These are phyloP conservation scores for Caenorhabditis tropicalis DNA, from an alignment of 1,140 invertebrate genomes.

Conservation along the genomic window DNA sequence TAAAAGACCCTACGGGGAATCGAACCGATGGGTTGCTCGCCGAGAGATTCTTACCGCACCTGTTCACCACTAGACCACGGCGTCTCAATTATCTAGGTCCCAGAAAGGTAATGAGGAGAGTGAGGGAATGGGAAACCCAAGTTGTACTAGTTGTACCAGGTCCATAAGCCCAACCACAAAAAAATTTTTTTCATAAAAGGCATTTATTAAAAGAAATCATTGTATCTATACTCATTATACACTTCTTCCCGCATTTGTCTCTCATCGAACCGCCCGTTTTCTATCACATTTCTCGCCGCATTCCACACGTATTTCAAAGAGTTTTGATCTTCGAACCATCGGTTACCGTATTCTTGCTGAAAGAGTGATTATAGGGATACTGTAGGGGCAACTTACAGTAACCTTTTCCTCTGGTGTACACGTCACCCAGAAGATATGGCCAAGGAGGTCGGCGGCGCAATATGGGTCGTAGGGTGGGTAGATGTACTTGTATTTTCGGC, in stretches of 20 bases:
- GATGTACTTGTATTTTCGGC: slow-evolving; percentile 34
- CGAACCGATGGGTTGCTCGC: too few species aligned
- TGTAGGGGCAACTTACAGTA: slow-evolving; percentile 19
- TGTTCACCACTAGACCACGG: too few species aligned
- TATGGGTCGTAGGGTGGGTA: slow-evolving; percentile 37
- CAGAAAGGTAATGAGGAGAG: too few species aligned
- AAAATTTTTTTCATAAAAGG: neutral
- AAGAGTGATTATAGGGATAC: neutral
- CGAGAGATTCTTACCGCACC: too few species aligned
- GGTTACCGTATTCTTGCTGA: slow-evolving; percentile 30
- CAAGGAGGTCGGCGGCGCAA: slow-evolving; percentile 32
- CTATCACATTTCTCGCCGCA: neutral
- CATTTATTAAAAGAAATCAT: neutral
- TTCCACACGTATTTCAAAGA: slow-evolving; percentile 24
- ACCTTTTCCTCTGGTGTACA: slow-evolving; percentile 41
- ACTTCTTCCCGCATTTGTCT: neutral
- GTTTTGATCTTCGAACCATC: neutral
- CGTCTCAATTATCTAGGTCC: neutral
- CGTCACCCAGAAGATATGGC: slow-evolving; percentile 38
- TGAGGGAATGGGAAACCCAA: too few species aligned
- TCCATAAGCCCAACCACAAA: too few species aligned
- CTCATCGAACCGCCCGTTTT: neutral
- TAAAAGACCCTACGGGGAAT: too few species aligned
- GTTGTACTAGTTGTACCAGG: too few species aligned
- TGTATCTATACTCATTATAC: neutral